Base-by-base conservation (phyloP, 2,113 vertebrate species). In the Callaeas wilsoni region DNA sequence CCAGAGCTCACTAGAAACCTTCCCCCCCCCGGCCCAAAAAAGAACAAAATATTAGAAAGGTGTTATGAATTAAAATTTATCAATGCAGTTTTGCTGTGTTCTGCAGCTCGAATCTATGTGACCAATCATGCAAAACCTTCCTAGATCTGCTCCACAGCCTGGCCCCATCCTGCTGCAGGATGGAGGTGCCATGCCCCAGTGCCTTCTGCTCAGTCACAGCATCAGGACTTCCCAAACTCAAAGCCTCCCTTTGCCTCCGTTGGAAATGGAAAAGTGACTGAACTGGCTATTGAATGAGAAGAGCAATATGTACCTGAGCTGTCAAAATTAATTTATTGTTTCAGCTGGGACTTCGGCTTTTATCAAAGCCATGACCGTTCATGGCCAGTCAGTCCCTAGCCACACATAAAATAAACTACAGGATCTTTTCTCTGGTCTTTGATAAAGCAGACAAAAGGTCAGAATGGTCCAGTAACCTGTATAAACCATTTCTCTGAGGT, bases 1-100 rank as follows among this genome's bases (percentile, higher is more conserved):
- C n/a, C 50, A 39, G 57, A 82, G 74, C 37, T 82, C 86, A 37
- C 11, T 32, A 50, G 20, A 55, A 53, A 46, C 9, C 5, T 19
- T n/a, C 23, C 3, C 16, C 5, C 2, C n/a, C 5, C 1, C n/a
- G n/a, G 2, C 5, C 2, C 1, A 26, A 26, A 14, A 82, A 27
- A 74, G 4, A 65, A 12, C 12, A 57, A 16, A 4, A 1, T 10
- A 37, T 21, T 9, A 65, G 15, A 74, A 76, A 70, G 15, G 32
- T 23, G 33, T 90, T 71, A 32, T 42, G 17, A 81, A 62, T 27
- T 32, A 42, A 37, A 33, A 29, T 23, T 29, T 60, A 60, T 23
- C 59, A 42, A 5, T 7, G 16, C 2, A 13, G 10, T 39, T 89
- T 39, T 25, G 16, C 25, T 22, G 30, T 5, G 9, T 60, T 39